phyloP scores from a whole-genome alignment of 2,888 invertebrate genomes.

The Cheilosia scutellata region DNA sequence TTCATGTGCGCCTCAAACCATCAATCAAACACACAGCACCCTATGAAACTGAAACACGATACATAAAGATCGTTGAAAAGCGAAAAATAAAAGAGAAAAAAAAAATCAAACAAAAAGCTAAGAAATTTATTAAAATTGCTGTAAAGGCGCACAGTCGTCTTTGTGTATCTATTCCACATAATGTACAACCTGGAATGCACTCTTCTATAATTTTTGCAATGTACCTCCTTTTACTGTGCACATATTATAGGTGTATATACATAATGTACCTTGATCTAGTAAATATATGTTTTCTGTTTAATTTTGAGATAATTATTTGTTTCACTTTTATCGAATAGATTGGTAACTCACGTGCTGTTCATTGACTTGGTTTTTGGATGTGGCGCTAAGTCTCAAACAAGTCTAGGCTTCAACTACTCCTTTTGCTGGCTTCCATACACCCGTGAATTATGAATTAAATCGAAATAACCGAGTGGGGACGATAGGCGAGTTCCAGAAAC shows the following conservation, averaged over 20 bases:
- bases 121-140: conserved; percentile 44
- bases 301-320: background rate
- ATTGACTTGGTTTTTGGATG: conserved; percentile 3
- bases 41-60: conserved; percentile 67
- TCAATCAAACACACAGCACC: conserved; percentile 58
- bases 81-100: conserved; percentile 11
- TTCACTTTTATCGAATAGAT: background rate
- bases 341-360: conserved; percentile 51
- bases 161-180: conserved; percentile 53
- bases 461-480: conserved; percentile 18
- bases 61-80: conserved; percentile 38
- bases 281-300: background rate
- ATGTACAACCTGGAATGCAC: conserved; percentile 10
- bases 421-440: conserved; percentile 31
- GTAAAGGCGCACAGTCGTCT: conserved; percentile 26
- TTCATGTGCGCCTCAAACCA: conserved; percentile 34
- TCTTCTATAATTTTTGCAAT: conserved; percentile 25
- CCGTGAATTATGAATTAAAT: conserved; percentile 33
- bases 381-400: conserved; percentile 12
- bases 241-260: background rate
- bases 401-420: conserved; percentile 15
- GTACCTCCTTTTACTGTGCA: background rate
- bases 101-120: conserved; percentile 16
- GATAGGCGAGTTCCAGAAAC: conserved; percentile 23
- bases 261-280: background rate